Conservation (phyloP, 2,113 vertebrate genomes). For the Nyctibius bracteatus region DNA sequence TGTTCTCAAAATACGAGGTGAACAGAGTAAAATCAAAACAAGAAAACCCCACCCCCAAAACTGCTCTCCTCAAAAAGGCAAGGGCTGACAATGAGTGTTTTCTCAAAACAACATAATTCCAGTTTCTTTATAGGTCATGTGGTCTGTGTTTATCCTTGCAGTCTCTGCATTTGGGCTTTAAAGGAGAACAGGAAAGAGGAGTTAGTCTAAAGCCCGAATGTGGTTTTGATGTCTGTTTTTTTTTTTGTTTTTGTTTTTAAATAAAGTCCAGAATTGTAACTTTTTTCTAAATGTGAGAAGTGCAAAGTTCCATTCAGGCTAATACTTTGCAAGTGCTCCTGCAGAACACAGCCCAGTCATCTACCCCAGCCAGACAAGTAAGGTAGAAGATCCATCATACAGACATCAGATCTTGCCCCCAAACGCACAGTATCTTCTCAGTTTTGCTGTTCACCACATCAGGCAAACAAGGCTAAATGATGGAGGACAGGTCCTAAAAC, state of each 20-base stretch:
- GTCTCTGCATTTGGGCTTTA: not conserved
- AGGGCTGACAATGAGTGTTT: not conserved
- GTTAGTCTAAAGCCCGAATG: not conserved
- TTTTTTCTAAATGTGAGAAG: not conserved
- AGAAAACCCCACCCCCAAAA: not conserved
- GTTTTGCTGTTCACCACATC: not conserved
- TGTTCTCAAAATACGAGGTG: not conserved
- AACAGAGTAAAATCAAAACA: not conserved
- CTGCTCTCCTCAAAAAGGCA: not conserved
- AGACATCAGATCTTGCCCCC: not conserved
- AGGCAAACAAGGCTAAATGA: not conserved
- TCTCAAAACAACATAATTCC: not conserved
- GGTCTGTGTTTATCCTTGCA: not conserved
- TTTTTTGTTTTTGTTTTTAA: not conserved
- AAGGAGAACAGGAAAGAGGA: not conserved
- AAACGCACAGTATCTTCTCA: not conserved
- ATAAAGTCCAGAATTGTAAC: not conserved
- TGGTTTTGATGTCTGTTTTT: not conserved
- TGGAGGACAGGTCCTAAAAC: not conserved
- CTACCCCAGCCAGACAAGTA: not conserved
- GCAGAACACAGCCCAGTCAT: not conserved
- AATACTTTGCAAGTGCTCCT: not conserved
- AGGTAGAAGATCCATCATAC: not conserved
- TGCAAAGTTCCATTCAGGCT: not conserved
- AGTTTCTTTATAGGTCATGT: not conserved